Percentiles rank a stretch among this genome's conserved stretches.
These are phyloP conservation scores for Heterotis niloticus DNA, from an alignment of 2,113 vertebrate genomes.

Conservation along the genomic window DNA sequence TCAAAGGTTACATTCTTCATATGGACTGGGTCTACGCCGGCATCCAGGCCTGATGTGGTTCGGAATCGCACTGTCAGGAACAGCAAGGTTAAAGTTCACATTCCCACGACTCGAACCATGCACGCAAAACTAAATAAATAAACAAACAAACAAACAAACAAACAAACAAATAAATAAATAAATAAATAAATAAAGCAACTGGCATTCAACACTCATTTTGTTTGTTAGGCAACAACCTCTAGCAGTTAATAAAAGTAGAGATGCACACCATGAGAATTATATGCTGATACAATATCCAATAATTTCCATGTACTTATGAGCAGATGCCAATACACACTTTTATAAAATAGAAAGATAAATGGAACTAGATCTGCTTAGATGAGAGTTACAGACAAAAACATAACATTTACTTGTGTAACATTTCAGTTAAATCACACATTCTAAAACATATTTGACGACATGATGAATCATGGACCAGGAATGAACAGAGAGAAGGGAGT, in stretches of 20 bases:
- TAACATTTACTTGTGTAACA: no score
- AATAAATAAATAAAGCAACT: no score
- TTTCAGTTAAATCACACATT: no score
- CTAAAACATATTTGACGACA: neutral
- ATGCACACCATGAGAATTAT: no score
- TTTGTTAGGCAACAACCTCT: neutral
- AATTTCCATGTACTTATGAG: no score
- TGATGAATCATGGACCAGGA: neutral
- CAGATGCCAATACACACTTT: no score
- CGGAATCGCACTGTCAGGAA: conserved; percentile 86
- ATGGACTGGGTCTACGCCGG: conserved; percentile 90
- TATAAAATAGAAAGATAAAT: no score
- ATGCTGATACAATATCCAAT: no score
- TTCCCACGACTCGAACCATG: conserved; percentile 37
- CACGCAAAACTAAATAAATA: neutral
- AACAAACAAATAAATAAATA: no score
- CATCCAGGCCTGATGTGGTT: conserved; percentile 90
- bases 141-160: neutral
- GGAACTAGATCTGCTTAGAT: no score
- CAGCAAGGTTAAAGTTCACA: conserved; percentile 66
- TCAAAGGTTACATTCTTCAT: conserved; percentile 98
- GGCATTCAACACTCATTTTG: neutral
- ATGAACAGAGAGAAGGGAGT: conserved; percentile 11
- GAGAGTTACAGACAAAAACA: no score
- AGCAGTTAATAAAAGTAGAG: no score